Conservation (phyloP, 2,113 vertebrate genomes). For the Phyllopteryx taeniolatus region DNA sequence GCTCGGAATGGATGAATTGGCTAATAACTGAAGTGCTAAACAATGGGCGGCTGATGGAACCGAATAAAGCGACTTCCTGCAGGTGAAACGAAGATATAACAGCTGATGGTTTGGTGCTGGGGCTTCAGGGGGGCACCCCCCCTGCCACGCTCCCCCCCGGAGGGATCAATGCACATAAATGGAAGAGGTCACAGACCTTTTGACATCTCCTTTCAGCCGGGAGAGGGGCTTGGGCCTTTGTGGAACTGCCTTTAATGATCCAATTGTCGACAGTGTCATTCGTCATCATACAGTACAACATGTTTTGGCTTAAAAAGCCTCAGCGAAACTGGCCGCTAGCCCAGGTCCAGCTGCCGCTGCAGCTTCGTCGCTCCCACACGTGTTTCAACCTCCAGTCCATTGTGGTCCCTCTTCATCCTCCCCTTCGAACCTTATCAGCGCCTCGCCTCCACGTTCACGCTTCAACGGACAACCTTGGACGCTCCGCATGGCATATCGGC, state of each 20-base stretch:
- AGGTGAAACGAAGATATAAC: constrained; percentile 71
- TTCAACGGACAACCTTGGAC: constrained; percentile 9
- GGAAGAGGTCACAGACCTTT: constrained; percentile 75
- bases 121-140: constrained; percentile 50
- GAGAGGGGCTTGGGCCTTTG: constrained; percentile 66
- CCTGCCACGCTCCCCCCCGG: constrained; percentile 44
- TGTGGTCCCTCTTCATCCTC: constrained; percentile 20
- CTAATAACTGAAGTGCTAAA: neutral
- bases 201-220: constrained; percentile 72
- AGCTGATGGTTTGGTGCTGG: constrained; percentile 55
- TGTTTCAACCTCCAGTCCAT: constrained; percentile 35
- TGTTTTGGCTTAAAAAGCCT: constrained; percentile 2
- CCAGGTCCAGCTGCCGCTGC: constrained; percentile 39
- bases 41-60: neutral
- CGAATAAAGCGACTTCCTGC: constrained; percentile 37
- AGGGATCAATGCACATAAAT: constrained; percentile 77
- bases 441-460: constrained; percentile 25
- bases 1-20: constrained; percentile 1
- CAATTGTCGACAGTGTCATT: constrained; percentile 65
- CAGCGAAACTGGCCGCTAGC: neutral
- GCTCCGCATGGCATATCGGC: neutral
- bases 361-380: constrained; percentile 45
- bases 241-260: constrained; percentile 72
- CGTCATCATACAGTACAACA: constrained; percentile 59
- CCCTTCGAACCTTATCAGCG: constrained; percentile 43